These are phyloP conservation scores for Noctilio leporinus DNA, from an alignment of 2,113 vertebrate genomes.

Conservation along the genomic window DNA sequence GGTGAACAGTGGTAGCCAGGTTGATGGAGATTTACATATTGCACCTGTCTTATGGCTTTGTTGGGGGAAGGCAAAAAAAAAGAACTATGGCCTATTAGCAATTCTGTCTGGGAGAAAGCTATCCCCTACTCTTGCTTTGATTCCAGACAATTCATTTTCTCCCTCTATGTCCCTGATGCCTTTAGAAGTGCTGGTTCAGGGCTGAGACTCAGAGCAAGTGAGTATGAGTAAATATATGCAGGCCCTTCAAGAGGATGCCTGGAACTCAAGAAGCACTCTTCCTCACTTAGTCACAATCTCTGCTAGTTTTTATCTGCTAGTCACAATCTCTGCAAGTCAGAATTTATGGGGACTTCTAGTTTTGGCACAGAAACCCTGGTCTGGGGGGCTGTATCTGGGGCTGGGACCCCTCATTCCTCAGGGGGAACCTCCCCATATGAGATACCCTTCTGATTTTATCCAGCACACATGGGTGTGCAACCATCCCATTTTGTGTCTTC, in stretches of 20 bases:
- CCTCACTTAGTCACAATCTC: background rate
- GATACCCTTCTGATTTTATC: background rate
- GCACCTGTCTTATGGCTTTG: fast-evolving
- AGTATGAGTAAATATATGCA: background rate
- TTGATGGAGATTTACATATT: background rate
- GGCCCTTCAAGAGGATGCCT: background rate
- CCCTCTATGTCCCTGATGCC: background rate
- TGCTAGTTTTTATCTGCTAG: background rate
- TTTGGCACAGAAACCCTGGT: background rate
- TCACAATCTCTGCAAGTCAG: background rate
- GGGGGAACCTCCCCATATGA: background rate
- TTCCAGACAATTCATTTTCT: background rate
- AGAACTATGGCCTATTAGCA: background rate
- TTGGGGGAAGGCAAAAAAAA: background rate
- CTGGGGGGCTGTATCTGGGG: background rate
- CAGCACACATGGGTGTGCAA: background rate
- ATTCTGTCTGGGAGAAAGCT: background rate
- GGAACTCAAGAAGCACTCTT: background rate
- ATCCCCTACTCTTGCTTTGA: background rate
- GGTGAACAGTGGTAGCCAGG: too few relatives aligned
- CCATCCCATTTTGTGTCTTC: background rate
- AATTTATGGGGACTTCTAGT: background rate
- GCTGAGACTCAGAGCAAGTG: background rate
- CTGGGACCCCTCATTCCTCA: background rate
- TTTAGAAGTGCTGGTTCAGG: background rate